phyloP scores from a whole-genome alignment of 2,888 invertebrate species.

The Pseudanteris insignis region DNA sequence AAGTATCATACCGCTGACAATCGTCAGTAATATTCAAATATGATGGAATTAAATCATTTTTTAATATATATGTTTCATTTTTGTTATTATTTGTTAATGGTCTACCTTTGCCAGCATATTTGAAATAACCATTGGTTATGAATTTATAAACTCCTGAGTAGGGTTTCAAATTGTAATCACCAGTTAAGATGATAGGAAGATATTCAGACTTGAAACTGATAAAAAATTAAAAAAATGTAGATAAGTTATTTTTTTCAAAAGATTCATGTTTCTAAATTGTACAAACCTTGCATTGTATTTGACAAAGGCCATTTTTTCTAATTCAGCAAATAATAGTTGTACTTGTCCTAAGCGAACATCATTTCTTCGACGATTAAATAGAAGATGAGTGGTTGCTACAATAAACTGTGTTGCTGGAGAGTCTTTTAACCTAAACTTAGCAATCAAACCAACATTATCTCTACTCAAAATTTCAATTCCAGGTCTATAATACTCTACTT shows the following conservation, averaged over 20 bases:
- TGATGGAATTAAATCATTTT: constrained; percentile 1
- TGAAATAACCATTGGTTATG: constrained; percentile 73
- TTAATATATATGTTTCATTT: too few relatives aligned
- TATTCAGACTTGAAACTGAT: constrained; percentile 67
- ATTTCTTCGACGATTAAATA: constrained; percentile 89
- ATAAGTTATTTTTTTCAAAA: neutral
- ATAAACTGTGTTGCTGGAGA: constrained; percentile 71
- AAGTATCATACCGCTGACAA: too few relatives aligned
- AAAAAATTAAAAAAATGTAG: neutral
- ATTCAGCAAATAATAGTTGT: constrained; percentile 82
- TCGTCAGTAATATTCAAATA: neutral
- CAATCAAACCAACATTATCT: constrained; percentile 87
- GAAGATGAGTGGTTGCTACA: constrained; percentile 92
- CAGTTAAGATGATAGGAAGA: constrained; percentile 85
- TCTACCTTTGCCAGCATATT: constrained; percentile 63
- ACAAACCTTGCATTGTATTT: constrained; percentile 55
- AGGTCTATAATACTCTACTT: constrained; percentile 77
- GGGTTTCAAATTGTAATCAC: constrained; percentile 91
- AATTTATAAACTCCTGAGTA: constrained; percentile 77
- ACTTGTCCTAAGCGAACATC: constrained; percentile 92
- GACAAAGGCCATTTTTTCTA: constrained; percentile 79
- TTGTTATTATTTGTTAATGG: constrained; percentile 52
- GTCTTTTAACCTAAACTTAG: constrained; percentile 73
- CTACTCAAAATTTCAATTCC: constrained; percentile 77
- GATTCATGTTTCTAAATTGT: neutral